These are phyloP conservation scores for Rhabdomys pumilio DNA, from an alignment of 2,797 vertebrate species.

Conservation along the genomic window DNA sequence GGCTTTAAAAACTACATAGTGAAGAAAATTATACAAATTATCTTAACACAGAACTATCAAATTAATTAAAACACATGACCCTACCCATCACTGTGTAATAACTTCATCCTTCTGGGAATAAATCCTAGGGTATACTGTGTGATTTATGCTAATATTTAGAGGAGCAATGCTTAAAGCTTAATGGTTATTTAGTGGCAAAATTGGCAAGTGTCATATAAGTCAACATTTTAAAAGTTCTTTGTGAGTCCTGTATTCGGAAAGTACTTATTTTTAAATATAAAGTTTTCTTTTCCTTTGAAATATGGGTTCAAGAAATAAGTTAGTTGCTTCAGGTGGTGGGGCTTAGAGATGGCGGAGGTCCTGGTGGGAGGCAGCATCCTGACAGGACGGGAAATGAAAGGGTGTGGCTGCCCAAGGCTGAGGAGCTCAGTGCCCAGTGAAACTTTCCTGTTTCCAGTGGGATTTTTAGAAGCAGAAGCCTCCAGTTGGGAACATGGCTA, in stretches of 20 bases:
- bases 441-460: conserved; percentile 64
- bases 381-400: conserved; percentile 75
- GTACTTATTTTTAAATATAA: conserved; percentile 41
- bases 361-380: background rate
- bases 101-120: background rate
- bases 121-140: conserved; percentile 3
- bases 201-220: conserved; percentile 33
- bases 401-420: conserved; percentile 43
- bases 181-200: conserved; percentile 49
- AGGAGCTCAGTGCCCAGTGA: conserved; percentile 35
- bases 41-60: conserved; percentile 9
- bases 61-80: conserved; percentile 32
- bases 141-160: background rate
- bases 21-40: conserved; percentile 55
- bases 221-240: conserved; percentile 26
- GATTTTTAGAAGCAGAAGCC: conserved; percentile 82
- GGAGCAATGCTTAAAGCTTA: conserved; percentile 39
- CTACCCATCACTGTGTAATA: conserved; percentile 6
- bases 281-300: conserved; percentile 23
- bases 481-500: conserved; percentile 80
- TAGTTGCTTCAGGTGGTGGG: conserved; percentile 25
- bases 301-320: conserved; percentile 36
- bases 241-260: conserved; percentile 32
- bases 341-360: background rate
- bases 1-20: conserved; percentile 31